These are phyloP conservation scores for Eucera pruinosa DNA, from an alignment of 2,888 invertebrate species.

Conservation along the genomic window DNA sequence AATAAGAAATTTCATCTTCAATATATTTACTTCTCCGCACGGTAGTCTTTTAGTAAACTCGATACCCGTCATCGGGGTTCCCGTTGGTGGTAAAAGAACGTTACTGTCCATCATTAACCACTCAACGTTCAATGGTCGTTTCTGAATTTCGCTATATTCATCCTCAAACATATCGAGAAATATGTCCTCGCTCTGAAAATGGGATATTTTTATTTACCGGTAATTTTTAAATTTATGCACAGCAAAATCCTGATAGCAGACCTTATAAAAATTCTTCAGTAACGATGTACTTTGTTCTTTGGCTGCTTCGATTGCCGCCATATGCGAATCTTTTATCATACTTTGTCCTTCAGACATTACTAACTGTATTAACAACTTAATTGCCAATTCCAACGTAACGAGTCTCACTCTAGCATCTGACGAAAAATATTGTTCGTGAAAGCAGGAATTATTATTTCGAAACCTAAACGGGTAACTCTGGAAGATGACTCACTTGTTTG, in stretches of 20 bases:
- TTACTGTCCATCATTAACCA: slow-evolving; percentile 98
- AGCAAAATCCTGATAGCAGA: slow-evolving; percentile 67
- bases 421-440: slow-evolving; percentile 41
- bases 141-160: slow-evolving; percentile 97
- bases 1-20: slow-evolving; percentile 1
- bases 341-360: slow-evolving; percentile 86
- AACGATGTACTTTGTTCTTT: slow-evolving; percentile 93
- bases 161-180: slow-evolving; percentile 99
- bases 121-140: slow-evolving; percentile 94
- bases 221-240: not conserved
- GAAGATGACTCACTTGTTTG: slow-evolving; percentile 89
- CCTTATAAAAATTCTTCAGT: slow-evolving; percentile 96
- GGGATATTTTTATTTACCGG: slow-evolving; percentile 1
- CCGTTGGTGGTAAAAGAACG: slow-evolving; percentile 96
- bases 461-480: not conserved
- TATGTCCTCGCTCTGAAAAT: slow-evolving; percentile 94
- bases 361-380: slow-evolving; percentile 91
- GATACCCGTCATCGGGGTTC: slow-evolving; percentile 98
- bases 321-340: slow-evolving; percentile 88
- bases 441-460: not conserved
- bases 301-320: slow-evolving; percentile 89
- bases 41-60: slow-evolving; percentile 97
- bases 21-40: slow-evolving; percentile 93
- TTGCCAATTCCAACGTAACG: slow-evolving; percentile 95
- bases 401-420: slow-evolving; percentile 94